phyloP scores from a whole-genome alignment of 1,140 invertebrate genomes.

The Caenorhabditis latens region DNA sequence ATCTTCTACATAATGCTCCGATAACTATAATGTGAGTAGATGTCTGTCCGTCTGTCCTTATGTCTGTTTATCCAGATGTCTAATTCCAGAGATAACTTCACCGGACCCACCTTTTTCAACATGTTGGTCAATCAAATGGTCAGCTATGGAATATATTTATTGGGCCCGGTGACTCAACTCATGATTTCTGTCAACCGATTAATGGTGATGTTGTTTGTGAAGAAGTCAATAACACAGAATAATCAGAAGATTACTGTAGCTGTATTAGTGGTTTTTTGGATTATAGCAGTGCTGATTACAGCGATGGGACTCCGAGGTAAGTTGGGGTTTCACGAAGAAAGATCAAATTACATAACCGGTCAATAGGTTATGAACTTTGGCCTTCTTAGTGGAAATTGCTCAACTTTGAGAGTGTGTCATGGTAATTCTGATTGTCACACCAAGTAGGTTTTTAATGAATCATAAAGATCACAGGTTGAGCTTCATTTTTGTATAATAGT shows the following conservation, averaged over 20 bases:
- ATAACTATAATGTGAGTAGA: slow-evolving; percentile 25
- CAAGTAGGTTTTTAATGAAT: no score
- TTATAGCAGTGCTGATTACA: neutral
- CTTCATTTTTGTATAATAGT: no score
- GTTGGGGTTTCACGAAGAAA: neutral
- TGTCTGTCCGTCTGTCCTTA: no score
- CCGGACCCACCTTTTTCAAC: neutral
- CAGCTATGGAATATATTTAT: slow-evolving; percentile 21
- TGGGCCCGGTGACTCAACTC: slow-evolving; percentile 4
- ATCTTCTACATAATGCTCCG: slow-evolving; percentile 3
- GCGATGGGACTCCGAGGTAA: neutral
- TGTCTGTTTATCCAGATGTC: no score
- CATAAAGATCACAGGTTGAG: no score
- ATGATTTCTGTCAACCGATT: slow-evolving; percentile 8
- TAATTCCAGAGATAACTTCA: neutral
- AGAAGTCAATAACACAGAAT: neutral
- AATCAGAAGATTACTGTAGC: slow-evolving; percentile 3
- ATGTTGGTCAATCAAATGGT: slow-evolving; percentile 16
- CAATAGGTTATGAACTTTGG: no score
- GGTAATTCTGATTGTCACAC: no score
- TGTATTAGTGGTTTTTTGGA: neutral
- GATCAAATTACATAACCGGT: no score
- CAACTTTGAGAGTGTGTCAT: no score
- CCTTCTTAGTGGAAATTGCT: no score
- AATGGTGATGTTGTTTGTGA: slow-evolving; percentile 3